Conservation (phyloP, 2,113 vertebrate species). For the Erpornis zantholeuca region DNA sequence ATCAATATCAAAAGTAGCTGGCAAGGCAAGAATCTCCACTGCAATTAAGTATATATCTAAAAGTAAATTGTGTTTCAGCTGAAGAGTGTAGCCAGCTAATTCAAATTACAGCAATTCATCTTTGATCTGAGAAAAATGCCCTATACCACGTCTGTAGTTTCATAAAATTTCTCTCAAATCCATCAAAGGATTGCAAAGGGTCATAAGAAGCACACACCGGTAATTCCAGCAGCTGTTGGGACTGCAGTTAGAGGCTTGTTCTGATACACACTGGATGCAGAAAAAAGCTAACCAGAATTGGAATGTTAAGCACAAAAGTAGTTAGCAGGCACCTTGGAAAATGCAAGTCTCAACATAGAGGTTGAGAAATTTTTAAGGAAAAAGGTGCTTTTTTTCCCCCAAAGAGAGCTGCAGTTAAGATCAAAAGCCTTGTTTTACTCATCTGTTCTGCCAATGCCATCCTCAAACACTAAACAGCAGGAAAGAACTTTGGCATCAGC, state of each 20-base stretch:
- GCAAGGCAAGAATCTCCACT: slow-evolving; percentile 52
- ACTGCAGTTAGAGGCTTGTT: not conserved
- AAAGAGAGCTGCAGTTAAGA: not conserved
- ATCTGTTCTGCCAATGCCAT: not conserved
- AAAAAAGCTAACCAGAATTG: not conserved
- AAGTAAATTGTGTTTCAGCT: slow-evolving; percentile 45
- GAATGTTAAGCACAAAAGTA: not conserved
- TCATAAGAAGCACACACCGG: not conserved
- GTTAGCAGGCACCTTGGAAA: not conserved
- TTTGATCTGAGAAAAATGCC: slow-evolving; percentile 40
- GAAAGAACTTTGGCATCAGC: not conserved
- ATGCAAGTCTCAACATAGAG: not conserved
- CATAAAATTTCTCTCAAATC: slow-evolving; percentile 33
- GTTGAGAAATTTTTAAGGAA: not conserved
- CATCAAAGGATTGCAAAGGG: slow-evolving; percentile 13
- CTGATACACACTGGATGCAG: not conserved
- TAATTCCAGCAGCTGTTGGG: not conserved
- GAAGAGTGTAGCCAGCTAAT: slow-evolving; percentile 35
- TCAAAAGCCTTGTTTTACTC: not conserved
- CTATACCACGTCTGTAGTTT: not conserved
- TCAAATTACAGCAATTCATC: slow-evolving; percentile 61
- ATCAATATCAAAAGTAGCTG: slow-evolving; percentile 66
- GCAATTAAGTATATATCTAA: slow-evolving; percentile 57
- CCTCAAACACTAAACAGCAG: not conserved
- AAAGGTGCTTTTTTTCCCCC: not conserved